Conservation (phyloP, 2,888 invertebrate genomes). For the Mythimna lalbum region DNA sequence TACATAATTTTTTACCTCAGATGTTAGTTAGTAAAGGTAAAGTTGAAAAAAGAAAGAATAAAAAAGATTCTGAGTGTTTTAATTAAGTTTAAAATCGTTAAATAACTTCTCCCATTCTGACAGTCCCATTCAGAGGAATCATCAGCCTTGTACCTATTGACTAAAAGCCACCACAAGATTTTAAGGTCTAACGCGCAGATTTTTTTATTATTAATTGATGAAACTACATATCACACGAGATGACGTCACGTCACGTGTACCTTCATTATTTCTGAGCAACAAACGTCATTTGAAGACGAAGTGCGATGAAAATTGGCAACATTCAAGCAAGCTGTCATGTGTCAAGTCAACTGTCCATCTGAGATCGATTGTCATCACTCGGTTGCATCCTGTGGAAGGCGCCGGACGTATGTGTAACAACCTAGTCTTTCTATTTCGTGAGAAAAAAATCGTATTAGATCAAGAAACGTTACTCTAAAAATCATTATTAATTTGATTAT, state of each 20-base stretch:
- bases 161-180: too few species aligned
- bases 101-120: too few species aligned
- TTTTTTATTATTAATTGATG: background rate
- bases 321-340: slow-evolving; percentile 18
- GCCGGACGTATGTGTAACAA: background rate
- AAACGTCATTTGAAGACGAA: slow-evolving; percentile 14
- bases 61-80: too few species aligned
- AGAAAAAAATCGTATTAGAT: background rate
- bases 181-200: background rate
- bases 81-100: too few species aligned
- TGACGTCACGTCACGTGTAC: background rate
- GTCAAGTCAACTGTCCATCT: slow-evolving; percentile 16
- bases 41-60: too few species aligned
- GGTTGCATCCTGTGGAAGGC: background rate
- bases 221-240: background rate
- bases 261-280: background rate
- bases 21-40: too few species aligned
- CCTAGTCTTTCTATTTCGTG: background rate
- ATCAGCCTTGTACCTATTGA: too few species aligned
- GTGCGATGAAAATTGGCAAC: slow-evolving; percentile 22
- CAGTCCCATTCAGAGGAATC: too few species aligned
- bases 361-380: background rate
- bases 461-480: background rate
- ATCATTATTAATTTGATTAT: background rate
- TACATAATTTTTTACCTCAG: too few species aligned